These are phyloP conservation scores for Tupiocoris notatus DNA, from an alignment of 2,888 invertebrate genomes.

Conservation along the genomic window DNA sequence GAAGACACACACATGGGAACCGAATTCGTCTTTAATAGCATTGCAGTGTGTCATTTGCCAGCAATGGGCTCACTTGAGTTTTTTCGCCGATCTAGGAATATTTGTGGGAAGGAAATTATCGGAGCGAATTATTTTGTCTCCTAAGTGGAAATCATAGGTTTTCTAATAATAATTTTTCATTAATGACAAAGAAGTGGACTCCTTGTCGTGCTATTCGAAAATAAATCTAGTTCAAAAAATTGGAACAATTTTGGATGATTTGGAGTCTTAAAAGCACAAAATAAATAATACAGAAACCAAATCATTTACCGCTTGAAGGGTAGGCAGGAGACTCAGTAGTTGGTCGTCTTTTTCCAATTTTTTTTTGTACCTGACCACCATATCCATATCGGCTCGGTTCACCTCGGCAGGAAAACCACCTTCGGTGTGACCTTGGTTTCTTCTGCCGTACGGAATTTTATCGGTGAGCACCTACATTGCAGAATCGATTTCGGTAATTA, in stretches of 20 bases:
- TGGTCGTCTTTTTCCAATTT: conserved; percentile 44
- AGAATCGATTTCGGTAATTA: no score
- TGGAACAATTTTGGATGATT: background rate
- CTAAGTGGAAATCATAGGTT: no score
- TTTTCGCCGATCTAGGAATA: no score
- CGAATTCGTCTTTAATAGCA: no score
- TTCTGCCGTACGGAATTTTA: conserved; percentile 40
- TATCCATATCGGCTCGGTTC: conserved; percentile 42
- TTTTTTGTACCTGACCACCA: conserved; percentile 41
- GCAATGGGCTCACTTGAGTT: no score
- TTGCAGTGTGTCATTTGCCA: no score
- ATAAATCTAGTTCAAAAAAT: no score
- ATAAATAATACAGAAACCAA: background rate
- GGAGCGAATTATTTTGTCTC: no score
- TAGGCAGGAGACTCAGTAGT: conserved; percentile 34
- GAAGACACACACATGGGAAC: no score
- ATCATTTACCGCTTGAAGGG: conserved; percentile 29
- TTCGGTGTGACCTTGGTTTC: conserved; percentile 34
- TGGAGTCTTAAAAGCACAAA: background rate
- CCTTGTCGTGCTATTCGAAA: background rate
- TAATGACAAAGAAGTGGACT: background rate
- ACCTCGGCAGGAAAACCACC: conserved; percentile 44
- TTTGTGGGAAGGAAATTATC: no score
- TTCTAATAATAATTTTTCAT: no score
- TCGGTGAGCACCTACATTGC: conserved; percentile 35